Evolutionary conservation across 1,140 invertebrate genomes (phyloP).

Genomic region (Bursaphelenchus mucronatus): DNA sequence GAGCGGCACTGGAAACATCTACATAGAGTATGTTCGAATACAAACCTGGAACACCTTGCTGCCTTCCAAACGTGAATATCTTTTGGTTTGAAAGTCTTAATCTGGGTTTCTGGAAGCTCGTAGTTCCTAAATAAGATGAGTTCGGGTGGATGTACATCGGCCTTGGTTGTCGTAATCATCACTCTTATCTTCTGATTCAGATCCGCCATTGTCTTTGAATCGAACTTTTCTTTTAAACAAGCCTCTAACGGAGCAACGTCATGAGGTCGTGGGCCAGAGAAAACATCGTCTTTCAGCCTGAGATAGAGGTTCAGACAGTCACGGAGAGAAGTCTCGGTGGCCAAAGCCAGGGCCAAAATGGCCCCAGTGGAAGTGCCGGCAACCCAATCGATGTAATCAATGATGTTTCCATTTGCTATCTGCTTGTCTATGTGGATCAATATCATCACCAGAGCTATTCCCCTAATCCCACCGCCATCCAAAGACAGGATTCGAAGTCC

Average conservation of each 20-base stretch:
- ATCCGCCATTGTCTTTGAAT: constrained; percentile 18
- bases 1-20: constrained; percentile 73
- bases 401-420: constrained; percentile 44
- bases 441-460: constrained; percentile 29
- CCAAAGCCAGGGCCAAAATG: constrained; percentile 77
- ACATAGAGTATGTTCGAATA: background rate
- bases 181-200: constrained; percentile 62
- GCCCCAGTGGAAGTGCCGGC: constrained; percentile 92
- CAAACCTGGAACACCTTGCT: constrained; percentile 27
- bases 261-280: constrained; percentile 76
- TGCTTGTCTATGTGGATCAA: constrained; percentile 31
- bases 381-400: constrained; percentile 85
- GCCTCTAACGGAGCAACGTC: constrained; percentile 75
- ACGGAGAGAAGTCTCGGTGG: constrained; percentile 35
- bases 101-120: constrained; percentile 66
- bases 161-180: constrained; percentile 81
- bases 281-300: constrained; percentile 72
- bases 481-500: constrained; percentile 29
- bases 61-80: constrained; percentile 40
- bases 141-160: constrained; percentile 82
- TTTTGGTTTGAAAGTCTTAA: constrained; percentile 63
- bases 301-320: constrained; percentile 39
- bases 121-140: constrained; percentile 90
- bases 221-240: constrained; percentile 27
- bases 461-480: constrained; percentile 42